Percentiles rank a stretch among this genome's conserved stretches.
Evolutionary conservation across 2,797 vertebrate genomes (phyloP).

Genomic region (Buphagus erythrorhynchus): DNA sequence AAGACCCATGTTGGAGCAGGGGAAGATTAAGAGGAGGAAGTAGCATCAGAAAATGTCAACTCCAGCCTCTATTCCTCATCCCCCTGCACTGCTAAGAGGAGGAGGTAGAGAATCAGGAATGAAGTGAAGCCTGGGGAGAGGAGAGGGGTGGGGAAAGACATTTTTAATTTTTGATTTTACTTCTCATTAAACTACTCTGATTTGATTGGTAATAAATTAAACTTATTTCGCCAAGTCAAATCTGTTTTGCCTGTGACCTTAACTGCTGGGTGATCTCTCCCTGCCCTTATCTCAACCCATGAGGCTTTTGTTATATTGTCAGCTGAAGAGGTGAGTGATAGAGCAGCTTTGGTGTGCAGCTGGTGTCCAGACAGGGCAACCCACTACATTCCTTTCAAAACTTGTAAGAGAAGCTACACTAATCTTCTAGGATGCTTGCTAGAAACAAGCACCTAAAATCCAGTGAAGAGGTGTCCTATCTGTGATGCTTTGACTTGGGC

Average conservation of each 20-base stretch:
- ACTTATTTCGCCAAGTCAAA: background rate
- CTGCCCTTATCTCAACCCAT: background rate
- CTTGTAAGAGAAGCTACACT: background rate
- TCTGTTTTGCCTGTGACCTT: background rate
- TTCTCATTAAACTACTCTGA: background rate
- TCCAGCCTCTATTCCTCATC: background rate
- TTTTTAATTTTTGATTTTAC: background rate
- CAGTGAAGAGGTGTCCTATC: background rate
- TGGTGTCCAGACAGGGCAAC: background rate
- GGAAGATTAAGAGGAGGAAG: background rate
- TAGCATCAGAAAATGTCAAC: fast-evolving
- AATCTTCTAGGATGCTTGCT: background rate
- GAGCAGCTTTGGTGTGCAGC: background rate
- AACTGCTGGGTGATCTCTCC: background rate
- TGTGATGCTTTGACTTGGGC: background rate
- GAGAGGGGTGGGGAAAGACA: background rate
- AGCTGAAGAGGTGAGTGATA: background rate
- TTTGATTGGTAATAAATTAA: background rate
- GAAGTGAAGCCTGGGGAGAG: background rate
- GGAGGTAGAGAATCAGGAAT: background rate
- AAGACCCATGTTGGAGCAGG: background rate
- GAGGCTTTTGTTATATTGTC: background rate
- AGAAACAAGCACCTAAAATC: background rate
- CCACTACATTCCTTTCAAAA: background rate
- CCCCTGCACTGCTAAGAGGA: background rate